Conservation (phyloP, 1,140 invertebrate genomes). For the Pseudomyrmex cubaensis region DNA sequence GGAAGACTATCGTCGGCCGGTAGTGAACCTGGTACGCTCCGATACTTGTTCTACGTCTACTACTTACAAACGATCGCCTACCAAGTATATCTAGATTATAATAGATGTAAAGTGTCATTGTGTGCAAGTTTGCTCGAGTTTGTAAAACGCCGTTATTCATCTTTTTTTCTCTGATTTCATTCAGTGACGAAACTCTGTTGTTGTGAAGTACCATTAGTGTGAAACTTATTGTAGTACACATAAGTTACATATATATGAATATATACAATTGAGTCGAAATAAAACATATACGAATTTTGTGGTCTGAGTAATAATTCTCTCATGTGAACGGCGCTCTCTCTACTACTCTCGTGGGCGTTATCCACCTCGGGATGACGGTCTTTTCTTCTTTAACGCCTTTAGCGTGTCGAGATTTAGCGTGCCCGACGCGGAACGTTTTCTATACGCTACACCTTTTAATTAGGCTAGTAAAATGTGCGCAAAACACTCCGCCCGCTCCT, state of each 20-base stretch:
- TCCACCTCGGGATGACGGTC: slow-evolving; percentile 38
- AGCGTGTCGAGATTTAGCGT: slow-evolving; percentile 17
- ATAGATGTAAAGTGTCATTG: slow-evolving; percentile 41
- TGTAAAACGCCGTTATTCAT: slow-evolving; percentile 51
- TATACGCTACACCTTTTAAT: slow-evolving; percentile 6
- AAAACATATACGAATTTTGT: slow-evolving; percentile 70
- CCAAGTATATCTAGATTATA: slow-evolving; percentile 63
- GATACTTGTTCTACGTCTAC: slow-evolving; percentile 75
- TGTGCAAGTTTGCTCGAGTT: slow-evolving; percentile 46
- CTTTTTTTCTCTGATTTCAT: slow-evolving; percentile 60
- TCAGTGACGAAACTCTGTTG: slow-evolving; percentile 53
- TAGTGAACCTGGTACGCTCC: slow-evolving; percentile 88
- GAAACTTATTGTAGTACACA: slow-evolving; percentile 68
- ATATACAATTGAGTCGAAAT: slow-evolving; percentile 65
- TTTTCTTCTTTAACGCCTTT: slow-evolving; percentile 42
- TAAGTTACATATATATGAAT: slow-evolving; percentile 59
- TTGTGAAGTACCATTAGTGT: slow-evolving; percentile 59
- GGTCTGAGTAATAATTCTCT: slow-evolving; percentile 71
- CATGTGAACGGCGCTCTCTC: slow-evolving; percentile 59
- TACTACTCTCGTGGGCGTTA: slow-evolving; percentile 31
- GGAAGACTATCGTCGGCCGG: slow-evolving; percentile 91
- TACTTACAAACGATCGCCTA: slow-evolving; percentile 69
- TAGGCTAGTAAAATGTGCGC: slow-evolving; percentile 51
- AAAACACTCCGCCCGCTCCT: slow-evolving; percentile 2
- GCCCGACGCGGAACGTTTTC: slow-evolving; percentile 26